Evolutionary conservation across 2,113 vertebrate genomes (phyloP).

Genomic region (Talpa occidentalis): DNA sequence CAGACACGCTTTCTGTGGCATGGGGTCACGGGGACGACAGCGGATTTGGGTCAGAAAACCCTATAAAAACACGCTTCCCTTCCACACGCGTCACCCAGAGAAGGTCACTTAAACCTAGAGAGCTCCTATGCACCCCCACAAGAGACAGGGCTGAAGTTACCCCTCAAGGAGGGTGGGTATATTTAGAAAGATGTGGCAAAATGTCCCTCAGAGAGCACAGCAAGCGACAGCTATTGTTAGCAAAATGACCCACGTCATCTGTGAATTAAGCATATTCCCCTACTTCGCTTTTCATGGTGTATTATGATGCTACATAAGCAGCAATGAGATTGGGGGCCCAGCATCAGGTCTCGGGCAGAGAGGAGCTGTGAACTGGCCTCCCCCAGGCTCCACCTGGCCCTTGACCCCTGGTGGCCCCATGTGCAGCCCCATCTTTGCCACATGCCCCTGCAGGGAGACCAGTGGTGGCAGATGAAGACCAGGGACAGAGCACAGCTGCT

Average conservation of each 20-base stretch:
- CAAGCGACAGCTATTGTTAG: not conserved
- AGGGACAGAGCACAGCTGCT: not conserved
- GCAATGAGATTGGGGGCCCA: not conserved
- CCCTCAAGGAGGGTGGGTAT: too few species aligned
- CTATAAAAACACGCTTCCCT: not conserved
- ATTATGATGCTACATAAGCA: not conserved
- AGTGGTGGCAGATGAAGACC: not conserved
- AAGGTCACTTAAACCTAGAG: not conserved
- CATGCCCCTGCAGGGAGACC: not conserved
- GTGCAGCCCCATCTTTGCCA: accelerated
- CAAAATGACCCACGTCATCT: not conserved
- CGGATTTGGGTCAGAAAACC: not conserved
- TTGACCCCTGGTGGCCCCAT: not conserved
- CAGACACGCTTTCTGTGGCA: not conserved
- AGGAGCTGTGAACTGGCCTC: not conserved
- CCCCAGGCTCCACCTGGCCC: accelerated
- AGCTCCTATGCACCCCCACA: not conserved
- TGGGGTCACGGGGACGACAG: not conserved
- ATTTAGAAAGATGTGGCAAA: too few species aligned
- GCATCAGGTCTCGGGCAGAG: not conserved
- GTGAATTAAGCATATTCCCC: not conserved
- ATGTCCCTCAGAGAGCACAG: too few species aligned
- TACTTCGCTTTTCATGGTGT: not conserved
- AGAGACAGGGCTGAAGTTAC: too few species aligned
- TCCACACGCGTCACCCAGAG: not conserved